These are phyloP conservation scores for Pluvialis apricaria DNA, from an alignment of 2,113 vertebrate genomes.

Conservation along the genomic window DNA sequence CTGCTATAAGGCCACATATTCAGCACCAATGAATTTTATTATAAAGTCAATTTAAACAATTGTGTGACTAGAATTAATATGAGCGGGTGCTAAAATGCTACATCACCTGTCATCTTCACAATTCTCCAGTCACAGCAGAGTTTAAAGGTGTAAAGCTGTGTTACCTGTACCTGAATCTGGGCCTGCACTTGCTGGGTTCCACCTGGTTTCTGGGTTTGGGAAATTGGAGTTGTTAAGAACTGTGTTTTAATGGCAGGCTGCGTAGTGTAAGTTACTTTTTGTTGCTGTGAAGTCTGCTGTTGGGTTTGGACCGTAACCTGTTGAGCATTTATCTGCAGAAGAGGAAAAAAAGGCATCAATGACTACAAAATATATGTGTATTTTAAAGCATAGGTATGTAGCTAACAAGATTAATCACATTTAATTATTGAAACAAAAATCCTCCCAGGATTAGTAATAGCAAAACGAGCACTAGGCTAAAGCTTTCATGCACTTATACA, in stretches of 20 bases:
- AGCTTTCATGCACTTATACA: not conserved
- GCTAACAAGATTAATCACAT: not conserved
- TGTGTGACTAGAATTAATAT: not conserved
- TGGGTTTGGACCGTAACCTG: conserved; percentile 87
- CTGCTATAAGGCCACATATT: not conserved
- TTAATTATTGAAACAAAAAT: not conserved
- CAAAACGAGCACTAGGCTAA: not conserved
- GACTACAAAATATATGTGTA: not conserved
- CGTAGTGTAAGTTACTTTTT: conserved; percentile 89
- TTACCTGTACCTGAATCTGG: conserved; percentile 76
- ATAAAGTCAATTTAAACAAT: not conserved
- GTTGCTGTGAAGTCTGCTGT: conserved; percentile 80
- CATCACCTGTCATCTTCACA: not conserved
- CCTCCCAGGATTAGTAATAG: not conserved
- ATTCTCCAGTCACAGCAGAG: not conserved
- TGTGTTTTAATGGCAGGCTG: conserved; percentile 92
- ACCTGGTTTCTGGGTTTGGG: conserved; percentile 85
- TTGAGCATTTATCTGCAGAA: conserved; percentile 71
- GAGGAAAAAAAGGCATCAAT: not conserved
- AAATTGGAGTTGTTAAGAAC: conserved; percentile 86
- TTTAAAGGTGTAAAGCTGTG: not conserved
- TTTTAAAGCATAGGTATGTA: not conserved
- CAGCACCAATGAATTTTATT: not conserved
- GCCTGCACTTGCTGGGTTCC: conserved; percentile 92
- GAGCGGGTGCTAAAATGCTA: not conserved